Percentiles rank a stretch among this genome's conserved stretches.
Conservation (phyloP, 2,888 invertebrate genomes). For the Serrognathus titanus region DNA sequence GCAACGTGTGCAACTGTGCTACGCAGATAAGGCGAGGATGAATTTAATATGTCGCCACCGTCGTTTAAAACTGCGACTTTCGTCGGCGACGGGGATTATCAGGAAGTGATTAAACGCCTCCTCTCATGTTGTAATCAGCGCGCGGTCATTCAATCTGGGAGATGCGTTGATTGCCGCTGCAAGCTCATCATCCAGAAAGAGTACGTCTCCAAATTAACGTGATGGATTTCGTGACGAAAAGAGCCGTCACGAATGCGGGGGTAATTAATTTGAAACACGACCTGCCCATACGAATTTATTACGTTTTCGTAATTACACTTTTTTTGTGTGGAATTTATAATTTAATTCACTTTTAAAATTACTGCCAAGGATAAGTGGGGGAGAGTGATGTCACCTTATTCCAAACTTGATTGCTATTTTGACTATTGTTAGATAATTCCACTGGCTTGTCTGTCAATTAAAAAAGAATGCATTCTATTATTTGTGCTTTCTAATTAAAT, state of each 20-base stretch:
- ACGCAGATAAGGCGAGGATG: slow-evolving; percentile 14
- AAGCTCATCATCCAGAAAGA: slow-evolving; percentile 5
- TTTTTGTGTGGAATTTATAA: too few species aligned
- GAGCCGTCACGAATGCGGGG: too few species aligned
- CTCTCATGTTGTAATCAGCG: slow-evolving; percentile 9
- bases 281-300: too few species aligned
- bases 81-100: slow-evolving; percentile 11
- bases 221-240: too few species aligned
- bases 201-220: neutral
- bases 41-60: slow-evolving; percentile 6
- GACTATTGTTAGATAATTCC: too few species aligned
- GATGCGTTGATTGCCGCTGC: slow-evolving; percentile 9
- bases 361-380: too few species aligned
- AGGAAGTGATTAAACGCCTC: slow-evolving; percentile 14
- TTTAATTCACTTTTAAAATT: too few species aligned
- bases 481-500: neutral
- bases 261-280: too few species aligned
- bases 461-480: neutral
- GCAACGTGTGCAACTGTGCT: slow-evolving; percentile 11
- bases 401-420: too few species aligned
- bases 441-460: too few species aligned
- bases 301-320: too few species aligned
- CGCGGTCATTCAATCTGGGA: slow-evolving; percentile 1
- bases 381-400: too few species aligned
- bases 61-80: slow-evolving; percentile 7